Conservation (phyloP, 2,797 vertebrate genomes). For the Molossus molossus region DNA sequence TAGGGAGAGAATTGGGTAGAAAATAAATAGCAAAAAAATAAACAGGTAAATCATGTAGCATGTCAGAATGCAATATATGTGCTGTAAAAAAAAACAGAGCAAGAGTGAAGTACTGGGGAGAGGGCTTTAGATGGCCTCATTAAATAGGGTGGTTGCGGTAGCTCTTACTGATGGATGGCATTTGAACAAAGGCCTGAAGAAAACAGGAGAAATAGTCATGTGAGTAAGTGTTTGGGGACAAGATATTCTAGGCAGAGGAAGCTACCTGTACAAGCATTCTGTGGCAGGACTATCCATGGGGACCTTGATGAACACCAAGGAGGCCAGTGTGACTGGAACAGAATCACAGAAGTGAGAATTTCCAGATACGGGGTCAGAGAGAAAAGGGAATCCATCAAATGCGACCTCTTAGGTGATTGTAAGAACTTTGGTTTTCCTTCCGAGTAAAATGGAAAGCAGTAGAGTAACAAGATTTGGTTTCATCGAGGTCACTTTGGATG, state of each 20-base stretch:
- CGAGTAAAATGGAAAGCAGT: conserved; percentile 1
- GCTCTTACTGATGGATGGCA: conserved; percentile 30
- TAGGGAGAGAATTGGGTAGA: background rate
- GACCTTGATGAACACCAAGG: background rate
- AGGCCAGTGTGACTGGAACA: background rate
- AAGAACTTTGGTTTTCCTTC: background rate
- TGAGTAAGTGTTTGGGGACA: background rate
- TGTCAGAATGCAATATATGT: background rate
- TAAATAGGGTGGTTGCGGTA: background rate
- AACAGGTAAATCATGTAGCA: background rate
- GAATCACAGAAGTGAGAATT: background rate
- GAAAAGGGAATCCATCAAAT: background rate
- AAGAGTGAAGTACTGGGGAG: background rate
- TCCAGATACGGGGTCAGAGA: background rate
- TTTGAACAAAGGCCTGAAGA: conserved; percentile 27
- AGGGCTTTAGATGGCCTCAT: background rate
- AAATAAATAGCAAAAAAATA: conserved; percentile 47
- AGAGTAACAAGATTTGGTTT: background rate
- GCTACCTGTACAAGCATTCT: background rate
- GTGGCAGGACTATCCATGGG: background rate
- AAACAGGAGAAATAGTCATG: background rate
- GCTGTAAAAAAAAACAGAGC: background rate
- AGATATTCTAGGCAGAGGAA: background rate
- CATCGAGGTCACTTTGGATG: background rate
- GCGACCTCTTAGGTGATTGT: background rate